These are phyloP conservation scores for Drosophila anomelani DNA, from an alignment of 2,888 invertebrate genomes.

Conservation along the genomic window DNA sequence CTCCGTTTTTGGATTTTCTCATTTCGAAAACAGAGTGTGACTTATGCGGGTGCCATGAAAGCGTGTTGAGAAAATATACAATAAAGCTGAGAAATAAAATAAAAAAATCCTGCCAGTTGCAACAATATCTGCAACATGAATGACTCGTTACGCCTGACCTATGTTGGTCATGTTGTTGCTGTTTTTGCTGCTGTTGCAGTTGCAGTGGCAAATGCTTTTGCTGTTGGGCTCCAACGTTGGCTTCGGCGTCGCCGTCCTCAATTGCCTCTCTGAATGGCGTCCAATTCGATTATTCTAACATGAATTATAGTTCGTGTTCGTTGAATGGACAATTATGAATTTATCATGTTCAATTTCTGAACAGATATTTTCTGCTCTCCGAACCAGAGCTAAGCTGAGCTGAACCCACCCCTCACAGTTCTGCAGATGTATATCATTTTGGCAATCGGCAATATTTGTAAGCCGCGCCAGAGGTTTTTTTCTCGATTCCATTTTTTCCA, in stretches of 20 bases:
- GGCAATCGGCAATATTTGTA: slow-evolving; percentile 38
- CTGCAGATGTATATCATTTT: slow-evolving; percentile 52
- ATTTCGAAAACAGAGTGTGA: slow-evolving; percentile 59
- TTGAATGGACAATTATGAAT: slow-evolving; percentile 81
- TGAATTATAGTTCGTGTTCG: slow-evolving; percentile 81
- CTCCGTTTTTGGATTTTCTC: slow-evolving; percentile 4
- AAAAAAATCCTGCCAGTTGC: slow-evolving; percentile 63
- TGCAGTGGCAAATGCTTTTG: slow-evolving; percentile 25
- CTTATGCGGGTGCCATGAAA: slow-evolving; percentile 74
- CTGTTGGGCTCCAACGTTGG: slow-evolving; percentile 72
- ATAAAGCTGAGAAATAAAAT: slow-evolving; percentile 18
- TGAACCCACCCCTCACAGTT: slow-evolving; percentile 2
- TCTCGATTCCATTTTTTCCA: slow-evolving; percentile 39
- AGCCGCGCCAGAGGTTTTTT: slow-evolving; percentile 34
- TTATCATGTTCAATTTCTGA: slow-evolving; percentile 80
- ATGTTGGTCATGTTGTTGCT: slow-evolving; percentile 64
- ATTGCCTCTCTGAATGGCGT: slow-evolving; percentile 79
- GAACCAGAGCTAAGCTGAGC: slow-evolving; percentile 6
- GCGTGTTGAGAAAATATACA: slow-evolving; percentile 39
- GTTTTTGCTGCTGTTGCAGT: slow-evolving; percentile 40
- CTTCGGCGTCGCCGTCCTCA: slow-evolving; percentile 69
- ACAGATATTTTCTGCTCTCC: slow-evolving; percentile 74
- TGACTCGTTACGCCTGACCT: slow-evolving; percentile 79
- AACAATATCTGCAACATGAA: slow-evolving; percentile 72
- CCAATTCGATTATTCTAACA: slow-evolving; percentile 81